A percentile compares a stretch with the other conserved stretches of the same genome.
phyloP scores from a whole-genome alignment of 2,797 vertebrate species.

The Pangasius krempfi region DNA sequence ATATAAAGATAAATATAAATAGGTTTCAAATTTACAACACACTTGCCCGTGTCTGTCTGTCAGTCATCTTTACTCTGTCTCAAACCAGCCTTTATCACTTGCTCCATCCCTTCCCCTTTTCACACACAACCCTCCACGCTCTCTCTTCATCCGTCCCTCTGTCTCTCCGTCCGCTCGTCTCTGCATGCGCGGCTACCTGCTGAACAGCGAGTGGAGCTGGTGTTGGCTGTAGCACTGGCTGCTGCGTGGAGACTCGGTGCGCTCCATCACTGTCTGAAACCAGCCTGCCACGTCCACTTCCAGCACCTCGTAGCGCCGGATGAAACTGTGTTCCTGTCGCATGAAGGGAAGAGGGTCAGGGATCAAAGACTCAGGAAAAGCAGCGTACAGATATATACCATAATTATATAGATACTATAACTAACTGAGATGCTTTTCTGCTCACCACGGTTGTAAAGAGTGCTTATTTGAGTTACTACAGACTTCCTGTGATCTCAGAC shows the following conservation, averaged over 20 bases:
- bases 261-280: conserved; percentile 95
- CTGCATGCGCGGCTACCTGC: conserved; percentile 80
- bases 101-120: conserved; percentile 12
- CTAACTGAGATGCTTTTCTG: too few relatives aligned
- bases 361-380: neutral
- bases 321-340: conserved; percentile 88
- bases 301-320: conserved; percentile 87
- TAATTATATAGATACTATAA: neutral
- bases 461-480: too few relatives aligned
- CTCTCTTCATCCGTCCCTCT: conserved; percentile 25
- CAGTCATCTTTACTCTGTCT: conserved; percentile 50
- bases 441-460: too few relatives aligned
- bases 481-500: too few relatives aligned
- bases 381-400: neutral
- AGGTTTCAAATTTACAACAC: conserved; percentile 48
- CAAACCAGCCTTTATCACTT: conserved; percentile 3
- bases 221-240: conserved; percentile 91
- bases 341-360: neutral
- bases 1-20: conserved; percentile 24
- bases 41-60: conserved; percentile 56
- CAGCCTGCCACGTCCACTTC: conserved; percentile 94
- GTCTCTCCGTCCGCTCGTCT: neutral
- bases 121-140: conserved; percentile 9
- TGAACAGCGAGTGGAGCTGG: conserved; percentile 91
- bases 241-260: conserved; percentile 92